A percentile compares a stretch with the other conserved stretches of the same genome.
Conservation (phyloP, 2,113 vertebrate species). For the Bombycilla garrulus region DNA sequence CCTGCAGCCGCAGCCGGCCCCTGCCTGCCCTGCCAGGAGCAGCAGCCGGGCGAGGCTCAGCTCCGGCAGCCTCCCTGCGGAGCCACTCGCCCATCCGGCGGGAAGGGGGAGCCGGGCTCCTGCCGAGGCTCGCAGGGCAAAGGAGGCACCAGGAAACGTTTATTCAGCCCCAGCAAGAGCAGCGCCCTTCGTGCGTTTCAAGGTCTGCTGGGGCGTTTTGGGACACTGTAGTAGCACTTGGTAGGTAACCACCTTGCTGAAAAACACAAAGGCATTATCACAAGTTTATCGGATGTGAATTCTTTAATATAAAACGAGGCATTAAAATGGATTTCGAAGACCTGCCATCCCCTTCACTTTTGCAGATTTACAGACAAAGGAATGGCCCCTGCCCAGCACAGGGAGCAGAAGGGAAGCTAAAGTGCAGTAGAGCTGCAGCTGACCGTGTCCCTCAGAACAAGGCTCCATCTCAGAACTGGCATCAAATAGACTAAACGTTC, state of each 20-base stretch:
- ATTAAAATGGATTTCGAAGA: not conserved
- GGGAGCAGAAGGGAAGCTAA: constrained; percentile 19
- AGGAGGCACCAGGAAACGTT: not conserved
- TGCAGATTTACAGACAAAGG: not conserved
- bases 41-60: not conserved
- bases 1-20: accelerated
- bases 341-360: not conserved
- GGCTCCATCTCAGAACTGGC: constrained; percentile 38
- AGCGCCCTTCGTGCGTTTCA: accelerated
- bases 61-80: accelerated
- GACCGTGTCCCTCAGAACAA: constrained; percentile 34
- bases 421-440: not conserved
- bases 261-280: not conserved
- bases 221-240: accelerated
- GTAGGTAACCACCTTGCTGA: not conserved
- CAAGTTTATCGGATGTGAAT: not conserved
- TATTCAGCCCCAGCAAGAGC: not conserved
- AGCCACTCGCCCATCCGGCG: accelerated
- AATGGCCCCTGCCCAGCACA: not conserved
- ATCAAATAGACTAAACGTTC: constrained; percentile 75
- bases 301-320: not conserved
- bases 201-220: too few species aligned
- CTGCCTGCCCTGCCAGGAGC: not conserved
- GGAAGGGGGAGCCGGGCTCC: not conserved
- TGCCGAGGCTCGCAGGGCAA: accelerated